These are phyloP conservation scores for Danio kyathit DNA, from an alignment of 2,797 vertebrate genomes.

Conservation along the genomic window DNA sequence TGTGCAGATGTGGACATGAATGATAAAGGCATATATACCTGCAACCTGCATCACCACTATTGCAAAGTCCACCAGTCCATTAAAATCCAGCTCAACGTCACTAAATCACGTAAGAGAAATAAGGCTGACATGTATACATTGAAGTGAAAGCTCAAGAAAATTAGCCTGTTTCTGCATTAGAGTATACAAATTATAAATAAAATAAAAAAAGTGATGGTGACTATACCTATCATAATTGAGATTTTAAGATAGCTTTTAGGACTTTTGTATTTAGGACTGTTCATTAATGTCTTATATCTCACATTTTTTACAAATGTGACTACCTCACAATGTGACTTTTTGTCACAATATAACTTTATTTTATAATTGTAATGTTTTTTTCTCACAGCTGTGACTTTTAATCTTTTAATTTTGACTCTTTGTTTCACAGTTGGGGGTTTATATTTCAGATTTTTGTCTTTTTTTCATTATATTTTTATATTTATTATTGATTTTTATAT, in stretches of 20 bases:
- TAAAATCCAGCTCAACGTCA: constrained; percentile 86
- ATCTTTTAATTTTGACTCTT: neutral
- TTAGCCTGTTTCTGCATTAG: neutral
- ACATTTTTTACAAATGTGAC: neutral
- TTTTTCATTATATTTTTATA: no score
- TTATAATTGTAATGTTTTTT: neutral
- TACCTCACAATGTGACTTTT: neutral
- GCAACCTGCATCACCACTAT: constrained; percentile 96
- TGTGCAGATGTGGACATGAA: constrained; percentile 79
- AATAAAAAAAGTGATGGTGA: neutral
- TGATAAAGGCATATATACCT: constrained; percentile 91
- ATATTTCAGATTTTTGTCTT: no score
- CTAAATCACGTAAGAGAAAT: constrained; percentile 82
- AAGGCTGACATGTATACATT: no score
- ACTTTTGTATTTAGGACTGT: no score
- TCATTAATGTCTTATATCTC: no score
- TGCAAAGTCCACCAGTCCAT: constrained; percentile 91
- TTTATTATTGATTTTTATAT: no score
- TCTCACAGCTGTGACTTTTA: neutral
- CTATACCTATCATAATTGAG: neutral
- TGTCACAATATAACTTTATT: neutral
- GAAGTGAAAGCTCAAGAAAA: neutral
- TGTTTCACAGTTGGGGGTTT: no score
- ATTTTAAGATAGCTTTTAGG: neutral
- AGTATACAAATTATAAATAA: neutral